Evolutionary conservation across 2,888 invertebrate species (phyloP), one percentile per base, ranked within the genome.

Genomic region (Scaptomyza tumidula): DNA sequence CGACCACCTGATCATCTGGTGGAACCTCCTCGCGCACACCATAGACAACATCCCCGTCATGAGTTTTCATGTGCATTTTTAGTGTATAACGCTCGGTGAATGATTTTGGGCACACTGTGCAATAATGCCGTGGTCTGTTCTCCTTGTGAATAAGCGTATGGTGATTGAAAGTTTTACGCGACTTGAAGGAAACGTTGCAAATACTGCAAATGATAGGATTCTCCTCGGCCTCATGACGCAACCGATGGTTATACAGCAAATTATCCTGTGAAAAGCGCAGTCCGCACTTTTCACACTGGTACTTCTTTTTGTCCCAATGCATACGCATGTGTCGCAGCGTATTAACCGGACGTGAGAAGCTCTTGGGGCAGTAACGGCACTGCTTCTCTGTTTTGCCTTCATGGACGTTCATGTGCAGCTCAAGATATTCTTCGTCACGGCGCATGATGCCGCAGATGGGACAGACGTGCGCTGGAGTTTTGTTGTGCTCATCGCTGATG

Each of bases 281-380:
- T 0, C 91, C 91, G 44, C 91, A 91, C 63, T 91, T 91, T 67
- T 91, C 91, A 39, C 91, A 91, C 62, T 91, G 91, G 48, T 89
- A 91, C 54, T 91, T 91, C 41, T 91, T 91, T 54, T 91, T 91
- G 60, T 91, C 90, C 91, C 91, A 91, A 58, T 91, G 91, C 68
- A 88, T 80, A 3, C 91, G 89, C 91, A 91, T 91, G 55, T 91
- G 91, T 0, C 91, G 86, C 33, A 91, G 64, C 0, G 91, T 91
- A 45, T 92, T 91, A 0, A 91, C 89, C 0, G 90, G 90, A 0
- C 91, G 79, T 0, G 90, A 88, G 63, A 90, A 91, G 7, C 84
- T 84, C 64, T 92, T 91, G 1, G 89, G 86, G 5, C 91, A 91
- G 56, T 88, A 91, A 0, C 92, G 90, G 10, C 91, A 91, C 39